Conservation (phyloP, 2,888 invertebrate genomes). For the Drosophila robusta region DNA sequence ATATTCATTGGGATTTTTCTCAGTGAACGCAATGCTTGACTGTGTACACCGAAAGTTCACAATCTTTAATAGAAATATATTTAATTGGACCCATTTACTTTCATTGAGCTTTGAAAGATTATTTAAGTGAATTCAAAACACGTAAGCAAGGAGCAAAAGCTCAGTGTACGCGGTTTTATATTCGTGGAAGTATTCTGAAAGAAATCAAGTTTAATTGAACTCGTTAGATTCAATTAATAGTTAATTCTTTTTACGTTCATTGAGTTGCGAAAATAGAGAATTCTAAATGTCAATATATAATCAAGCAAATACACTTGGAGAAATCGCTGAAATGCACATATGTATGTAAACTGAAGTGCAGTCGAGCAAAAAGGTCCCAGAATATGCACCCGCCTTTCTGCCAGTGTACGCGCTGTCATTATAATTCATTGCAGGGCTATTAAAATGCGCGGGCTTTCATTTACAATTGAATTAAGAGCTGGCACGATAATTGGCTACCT, state of each 20-base stretch:
- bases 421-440: slow-evolving; percentile 12
- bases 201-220: neutral
- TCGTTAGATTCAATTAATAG: neutral
- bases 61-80: too few relatives aligned
- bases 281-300: neutral
- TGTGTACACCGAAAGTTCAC: too few relatives aligned
- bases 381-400: neutral
- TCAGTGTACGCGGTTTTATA: too few relatives aligned
- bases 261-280: neutral
- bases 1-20: too few relatives aligned
- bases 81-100: neutral
- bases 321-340: neutral
- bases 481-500: slow-evolving; percentile 14
- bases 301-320: neutral
- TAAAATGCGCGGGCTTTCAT: slow-evolving; percentile 47
- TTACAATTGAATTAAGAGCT: slow-evolving; percentile 37
- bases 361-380: too few relatives aligned
- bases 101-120: neutral
- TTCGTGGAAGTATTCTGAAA: neutral
- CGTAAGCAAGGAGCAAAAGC: too few relatives aligned
- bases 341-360: neutral
- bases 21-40: too few relatives aligned
- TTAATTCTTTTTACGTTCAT: neutral
- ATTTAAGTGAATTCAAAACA: neutral
- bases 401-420: slow-evolving; percentile 10